Evolutionary conservation across 2,797 vertebrate genomes (phyloP).

Genomic region (Pagetopsis macropterus): DNA sequence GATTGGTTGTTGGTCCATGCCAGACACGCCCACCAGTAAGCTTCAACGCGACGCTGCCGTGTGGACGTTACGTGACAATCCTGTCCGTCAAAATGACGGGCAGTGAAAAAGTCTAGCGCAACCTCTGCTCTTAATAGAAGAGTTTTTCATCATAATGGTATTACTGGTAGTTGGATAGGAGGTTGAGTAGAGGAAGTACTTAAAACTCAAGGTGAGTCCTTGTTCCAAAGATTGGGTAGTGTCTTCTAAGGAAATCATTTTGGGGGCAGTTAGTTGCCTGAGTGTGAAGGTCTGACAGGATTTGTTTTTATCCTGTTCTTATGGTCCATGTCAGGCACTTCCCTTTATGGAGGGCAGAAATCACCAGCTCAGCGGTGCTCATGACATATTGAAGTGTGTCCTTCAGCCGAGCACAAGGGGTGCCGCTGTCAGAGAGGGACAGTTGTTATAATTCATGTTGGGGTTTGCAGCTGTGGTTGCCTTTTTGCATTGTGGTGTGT

Average conservation of each 20-base stretch:
- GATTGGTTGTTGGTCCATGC: no score
- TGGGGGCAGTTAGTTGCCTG: neutral
- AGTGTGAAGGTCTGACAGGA: neutral
- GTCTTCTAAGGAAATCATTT: slow-evolving; percentile 1
- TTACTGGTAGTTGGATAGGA: neutral
- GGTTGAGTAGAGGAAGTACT: neutral
- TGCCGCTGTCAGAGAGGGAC: neutral
- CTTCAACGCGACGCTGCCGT: no score
- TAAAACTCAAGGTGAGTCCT: neutral
- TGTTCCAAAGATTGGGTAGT: slow-evolving; percentile 9
- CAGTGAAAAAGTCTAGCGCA: no score
- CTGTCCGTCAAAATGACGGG: no score
- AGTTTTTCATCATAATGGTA: neutral
- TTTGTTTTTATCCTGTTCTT: slow-evolving; percentile 18
- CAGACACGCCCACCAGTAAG: no score
- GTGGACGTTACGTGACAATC: no score
- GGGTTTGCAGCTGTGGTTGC: neutral
- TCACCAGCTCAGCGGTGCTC: slow-evolving; percentile 32
- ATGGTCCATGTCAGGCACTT: slow-evolving; percentile 18
- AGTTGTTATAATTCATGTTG: slow-evolving; percentile 16
- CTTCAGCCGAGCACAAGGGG: neutral
- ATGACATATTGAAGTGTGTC: slow-evolving; percentile 33
- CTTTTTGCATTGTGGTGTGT: neutral
- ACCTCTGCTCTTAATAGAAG: neutral
- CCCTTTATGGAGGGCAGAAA: slow-evolving; percentile 21